Conservation (phyloP, 2,888 invertebrate genomes). For the Marasmarcha lunaedactyla region DNA sequence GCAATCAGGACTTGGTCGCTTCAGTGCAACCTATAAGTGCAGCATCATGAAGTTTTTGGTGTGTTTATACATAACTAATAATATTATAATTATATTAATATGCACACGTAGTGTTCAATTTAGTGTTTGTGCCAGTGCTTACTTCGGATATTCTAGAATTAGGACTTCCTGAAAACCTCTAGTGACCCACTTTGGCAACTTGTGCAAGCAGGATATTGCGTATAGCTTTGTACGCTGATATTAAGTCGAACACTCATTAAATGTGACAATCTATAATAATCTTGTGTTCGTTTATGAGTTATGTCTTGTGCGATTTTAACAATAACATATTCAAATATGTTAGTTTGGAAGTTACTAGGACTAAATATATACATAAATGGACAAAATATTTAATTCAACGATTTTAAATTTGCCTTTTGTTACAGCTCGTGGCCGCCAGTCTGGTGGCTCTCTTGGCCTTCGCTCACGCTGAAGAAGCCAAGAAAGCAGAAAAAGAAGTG, state of each 20-base stretch:
- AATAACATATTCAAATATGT: too few relatives aligned
- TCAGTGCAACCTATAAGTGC: slow-evolving; percentile 64
- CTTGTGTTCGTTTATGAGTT: too few relatives aligned
- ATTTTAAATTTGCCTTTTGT: slow-evolving; percentile 20
- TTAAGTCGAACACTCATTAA: slow-evolving; percentile 33
- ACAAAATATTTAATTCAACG: slow-evolving; percentile 26
- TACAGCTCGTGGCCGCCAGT: slow-evolving; percentile 70
- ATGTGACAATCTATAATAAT: slow-evolving; percentile 3
- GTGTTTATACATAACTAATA: slow-evolving; percentile 28
- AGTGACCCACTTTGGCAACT: slow-evolving; percentile 27
- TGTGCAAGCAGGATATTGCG: slow-evolving; percentile 46
- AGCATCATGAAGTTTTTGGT: slow-evolving; percentile 70
- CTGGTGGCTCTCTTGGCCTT: slow-evolving; percentile 73
- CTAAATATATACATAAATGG: too few relatives aligned
- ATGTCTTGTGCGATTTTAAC: too few relatives aligned
- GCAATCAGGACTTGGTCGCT: slow-evolving; percentile 67
- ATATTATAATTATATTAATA: not conserved
- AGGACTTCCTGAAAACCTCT: slow-evolving; percentile 25
- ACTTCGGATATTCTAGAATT: slow-evolving; percentile 13
- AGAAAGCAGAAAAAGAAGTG: slow-evolving; percentile 69
- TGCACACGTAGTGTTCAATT: too few relatives aligned
- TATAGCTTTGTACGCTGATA: slow-evolving; percentile 24
- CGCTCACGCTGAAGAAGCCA: slow-evolving; percentile 70
- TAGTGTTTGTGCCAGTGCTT: not conserved
- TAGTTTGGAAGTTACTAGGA: too few relatives aligned